Evolutionary conservation across 2,797 vertebrate species (phyloP), one percentile per base, ranked within the genome.

Genomic region (Anas flavirostris): DNA sequence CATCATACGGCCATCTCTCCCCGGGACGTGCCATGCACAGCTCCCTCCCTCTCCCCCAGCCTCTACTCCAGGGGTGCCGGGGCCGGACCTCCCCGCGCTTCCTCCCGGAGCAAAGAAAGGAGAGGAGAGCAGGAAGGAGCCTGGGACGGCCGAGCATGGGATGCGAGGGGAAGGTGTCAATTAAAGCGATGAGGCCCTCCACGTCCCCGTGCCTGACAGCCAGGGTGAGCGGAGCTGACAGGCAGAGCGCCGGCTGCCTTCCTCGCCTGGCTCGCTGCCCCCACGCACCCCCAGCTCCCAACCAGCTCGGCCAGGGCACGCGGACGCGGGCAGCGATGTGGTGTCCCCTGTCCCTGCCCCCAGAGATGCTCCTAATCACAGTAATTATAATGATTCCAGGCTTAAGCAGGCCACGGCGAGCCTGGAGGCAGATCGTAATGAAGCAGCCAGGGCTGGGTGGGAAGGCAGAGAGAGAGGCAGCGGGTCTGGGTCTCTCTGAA

Each of bases 151-250:
- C 72, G 44, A 94, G 97, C 29, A 3, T 90, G 95, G 92, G 95
- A 96, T 33, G 76, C 86, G 91, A 98, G 96, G 97, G 97, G 98
- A 98, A 98, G 98, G 98, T 98, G 98, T 98, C 98, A 98, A 99
- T 99, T 99, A 98, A 98, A 98, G 95, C 96, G 97, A 99, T 99
- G 98, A 99, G 96, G 94, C 96, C 95, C 80, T n/a, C 82, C 1
- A 68, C 98, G 97, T 98, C 94, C 95, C 90, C 0, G 31, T 4
- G 96, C 95, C 97, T 98, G 98, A 98, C 98, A 98, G 99, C 97
- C 98, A 91, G 98, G 98, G 98, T 98, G 98, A 99, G 98, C 94
- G 10, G 98, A 99, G 98, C 98, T 98, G 98, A 99, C 98, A 99
- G 98, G 95, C 96, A 7, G 98, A 98, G 98, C 94, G 96, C 98